Conservation (phyloP, 2,113 vertebrate species). For the Pachypanchax playfairii region DNA sequence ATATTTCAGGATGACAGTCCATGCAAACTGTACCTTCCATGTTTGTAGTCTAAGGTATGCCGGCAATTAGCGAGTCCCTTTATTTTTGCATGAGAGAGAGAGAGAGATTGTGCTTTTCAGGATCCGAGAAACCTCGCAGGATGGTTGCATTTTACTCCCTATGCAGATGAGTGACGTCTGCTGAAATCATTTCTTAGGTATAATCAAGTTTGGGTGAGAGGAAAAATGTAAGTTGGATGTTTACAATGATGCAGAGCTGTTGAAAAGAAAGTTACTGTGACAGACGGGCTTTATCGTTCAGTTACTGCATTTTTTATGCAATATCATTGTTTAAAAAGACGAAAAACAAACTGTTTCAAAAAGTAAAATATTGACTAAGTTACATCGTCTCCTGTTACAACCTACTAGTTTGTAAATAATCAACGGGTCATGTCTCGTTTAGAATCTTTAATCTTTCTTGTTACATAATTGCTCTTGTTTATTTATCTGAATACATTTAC, state of each 20-base stretch:
- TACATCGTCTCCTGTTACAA: no score
- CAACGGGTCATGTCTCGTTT: no score
- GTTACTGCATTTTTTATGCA: no score
- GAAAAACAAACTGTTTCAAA: background rate
- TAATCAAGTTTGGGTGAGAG: constrained; percentile 75
- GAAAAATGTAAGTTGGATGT: constrained; percentile 48
- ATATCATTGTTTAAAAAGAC: no score
- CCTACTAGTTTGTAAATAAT: no score
- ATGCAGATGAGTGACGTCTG: constrained; percentile 78
- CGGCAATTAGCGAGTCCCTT: constrained; percentile 39
- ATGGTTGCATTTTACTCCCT: constrained; percentile 72
- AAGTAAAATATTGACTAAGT: constrained; percentile 15
- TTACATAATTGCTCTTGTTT: constrained; percentile 39
- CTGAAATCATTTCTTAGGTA: constrained; percentile 69
- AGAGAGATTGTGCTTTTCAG: constrained; percentile 23
- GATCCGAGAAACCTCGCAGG: constrained; percentile 43
- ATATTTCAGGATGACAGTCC: constrained; percentile 34
- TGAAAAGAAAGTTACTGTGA: constrained; percentile 36
- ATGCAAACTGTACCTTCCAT: constrained; percentile 74
- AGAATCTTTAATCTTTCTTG: no score
- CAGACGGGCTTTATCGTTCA: background rate
- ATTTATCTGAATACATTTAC: no score
- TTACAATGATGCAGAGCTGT: constrained; percentile 21
- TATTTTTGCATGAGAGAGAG: constrained; percentile 6
- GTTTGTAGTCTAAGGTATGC: constrained; percentile 58